phyloP scores from a whole-genome alignment of 2,797 vertebrate genomes.

The Sarcoramphus papa region DNA sequence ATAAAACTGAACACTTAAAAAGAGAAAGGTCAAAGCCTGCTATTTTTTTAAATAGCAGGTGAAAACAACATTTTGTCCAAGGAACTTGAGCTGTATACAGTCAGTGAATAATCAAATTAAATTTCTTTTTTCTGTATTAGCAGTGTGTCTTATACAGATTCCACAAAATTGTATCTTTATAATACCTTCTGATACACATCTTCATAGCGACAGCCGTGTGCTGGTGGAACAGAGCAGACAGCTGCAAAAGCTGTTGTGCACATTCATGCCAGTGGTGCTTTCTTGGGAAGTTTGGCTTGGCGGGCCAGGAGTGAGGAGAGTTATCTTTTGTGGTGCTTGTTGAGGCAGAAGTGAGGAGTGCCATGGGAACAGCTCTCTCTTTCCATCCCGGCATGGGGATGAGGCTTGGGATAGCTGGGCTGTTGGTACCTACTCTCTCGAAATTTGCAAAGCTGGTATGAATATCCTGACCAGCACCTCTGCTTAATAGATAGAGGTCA shows the following conservation, averaged over 20 bases:
- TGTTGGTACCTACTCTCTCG: rapidly evolving
- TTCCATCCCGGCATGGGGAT: not conserved
- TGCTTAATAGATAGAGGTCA: not conserved
- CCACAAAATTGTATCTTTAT: not conserved
- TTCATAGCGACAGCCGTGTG: not conserved
- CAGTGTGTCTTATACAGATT: not conserved
- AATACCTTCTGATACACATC: not conserved
- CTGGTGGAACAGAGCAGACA: not conserved
- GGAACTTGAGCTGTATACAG: not conserved
- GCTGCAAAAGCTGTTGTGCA: not conserved
- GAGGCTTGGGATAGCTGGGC: not conserved
- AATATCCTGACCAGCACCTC: not conserved
- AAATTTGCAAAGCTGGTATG: not conserved
- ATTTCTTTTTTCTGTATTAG: not conserved
- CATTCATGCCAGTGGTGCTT: not conserved
- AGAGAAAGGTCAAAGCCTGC: not conserved
- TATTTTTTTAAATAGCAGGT: conserved; percentile 33
- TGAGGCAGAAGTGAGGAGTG: not conserved
- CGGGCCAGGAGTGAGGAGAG: not conserved
- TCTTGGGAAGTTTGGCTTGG: not conserved
- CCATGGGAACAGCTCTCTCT: not conserved
- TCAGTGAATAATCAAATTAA: not conserved
- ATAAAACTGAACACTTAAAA: not conserved
- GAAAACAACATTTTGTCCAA: not conserved
- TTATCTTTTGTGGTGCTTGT: not conserved